phyloP scores from a whole-genome alignment of 2,888 invertebrate genomes.

The Bursaphelenchus okinawaensis region DNA sequence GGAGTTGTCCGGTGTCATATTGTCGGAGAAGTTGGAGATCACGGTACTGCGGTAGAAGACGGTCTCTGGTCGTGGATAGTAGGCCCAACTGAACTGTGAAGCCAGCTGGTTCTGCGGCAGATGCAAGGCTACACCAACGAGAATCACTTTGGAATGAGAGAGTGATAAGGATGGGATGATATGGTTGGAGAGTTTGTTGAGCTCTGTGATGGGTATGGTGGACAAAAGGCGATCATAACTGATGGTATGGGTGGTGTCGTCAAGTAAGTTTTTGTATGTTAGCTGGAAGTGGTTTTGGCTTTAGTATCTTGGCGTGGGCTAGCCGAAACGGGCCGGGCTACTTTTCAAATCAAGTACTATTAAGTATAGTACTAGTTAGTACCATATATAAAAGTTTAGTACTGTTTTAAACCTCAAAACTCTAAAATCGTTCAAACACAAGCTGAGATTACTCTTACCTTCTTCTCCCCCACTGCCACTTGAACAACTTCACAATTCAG shows the following conservation, averaged over 20 bases:
- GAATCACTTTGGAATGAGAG: slow-evolving; percentile 35
- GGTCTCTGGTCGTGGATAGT: slow-evolving; percentile 36
- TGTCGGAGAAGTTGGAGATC: slow-evolving; percentile 42
- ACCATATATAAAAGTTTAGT: too few relatives aligned
- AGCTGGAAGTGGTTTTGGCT: too few relatives aligned
- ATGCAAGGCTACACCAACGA: slow-evolving; percentile 38
- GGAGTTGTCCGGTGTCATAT: slow-evolving; percentile 35
- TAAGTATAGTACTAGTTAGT: too few relatives aligned
- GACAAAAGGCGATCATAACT: slow-evolving; percentile 28
- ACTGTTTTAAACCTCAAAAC: too few relatives aligned
- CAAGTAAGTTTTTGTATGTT: not conserved
- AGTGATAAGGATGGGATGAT: slow-evolving; percentile 13
- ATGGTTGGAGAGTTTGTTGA: slow-evolving; percentile 24
- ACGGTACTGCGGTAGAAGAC: slow-evolving; percentile 45
- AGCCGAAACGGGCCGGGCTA: too few relatives aligned
- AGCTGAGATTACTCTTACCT: slow-evolving; percentile 19
- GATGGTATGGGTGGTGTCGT: not conserved
- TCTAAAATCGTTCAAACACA: not conserved
- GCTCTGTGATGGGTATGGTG: slow-evolving; percentile 40
- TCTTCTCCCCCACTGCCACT: slow-evolving; percentile 30
- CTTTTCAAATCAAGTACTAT: too few relatives aligned
- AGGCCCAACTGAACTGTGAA: slow-evolving; percentile 35
- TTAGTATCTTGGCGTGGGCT: too few relatives aligned
- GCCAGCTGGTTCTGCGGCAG: slow-evolving; percentile 35
- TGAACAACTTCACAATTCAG: slow-evolving; percentile 23